Base-by-base conservation (phyloP, 2,888 invertebrate species). In the Meliscaeva auricollis region DNA sequence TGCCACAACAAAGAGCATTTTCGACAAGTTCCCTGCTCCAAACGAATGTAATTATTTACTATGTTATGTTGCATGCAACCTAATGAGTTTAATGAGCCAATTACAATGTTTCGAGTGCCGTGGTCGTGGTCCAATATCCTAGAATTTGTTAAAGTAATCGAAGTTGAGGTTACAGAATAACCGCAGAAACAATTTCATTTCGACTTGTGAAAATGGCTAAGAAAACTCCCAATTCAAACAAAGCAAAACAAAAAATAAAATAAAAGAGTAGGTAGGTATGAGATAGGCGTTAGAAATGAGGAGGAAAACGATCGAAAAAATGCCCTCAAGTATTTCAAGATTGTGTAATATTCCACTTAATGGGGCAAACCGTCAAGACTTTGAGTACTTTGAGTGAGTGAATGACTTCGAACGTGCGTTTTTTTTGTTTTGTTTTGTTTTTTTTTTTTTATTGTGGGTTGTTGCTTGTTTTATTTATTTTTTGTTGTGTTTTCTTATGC, bases 21-120 rank as follows among this genome's bases (percentile, higher is more conserved):
- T 58, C 58, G 35, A 58, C 58, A 11, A 2, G 13, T 17, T 46
- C 20, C 17, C 46, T 2, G 7, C 17, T 2, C 83, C 46, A 26
- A 70, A 44, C 64, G n/a, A 75, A 62, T 80, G 56, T 80, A 80
- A 81, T 85, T 81, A 11, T 50, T n/a, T 30, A 4, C 46, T 70
- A 35, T 38, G 32, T 35, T 38, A 13, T 50, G 72, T 68, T 73
- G 72, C 76, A 66, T 81, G 81, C 69, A 81, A 72, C 81, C 85
- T 85, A 85, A 85, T 81, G 85, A 81, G 76, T 85, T 85, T 81
- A 85, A 85, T 85, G 85, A 77, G 85, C 76, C 85, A 85, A 81
- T 81, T 85, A 85, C 81, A 64, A 60, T 20, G 74, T 70, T 66
- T 60, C 56, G 62, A n/a, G 38, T 30, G 26, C 75, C 9, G 52